phyloP scores from a whole-genome alignment of 2,113 vertebrate species.

The Cinclus mexicanus region DNA sequence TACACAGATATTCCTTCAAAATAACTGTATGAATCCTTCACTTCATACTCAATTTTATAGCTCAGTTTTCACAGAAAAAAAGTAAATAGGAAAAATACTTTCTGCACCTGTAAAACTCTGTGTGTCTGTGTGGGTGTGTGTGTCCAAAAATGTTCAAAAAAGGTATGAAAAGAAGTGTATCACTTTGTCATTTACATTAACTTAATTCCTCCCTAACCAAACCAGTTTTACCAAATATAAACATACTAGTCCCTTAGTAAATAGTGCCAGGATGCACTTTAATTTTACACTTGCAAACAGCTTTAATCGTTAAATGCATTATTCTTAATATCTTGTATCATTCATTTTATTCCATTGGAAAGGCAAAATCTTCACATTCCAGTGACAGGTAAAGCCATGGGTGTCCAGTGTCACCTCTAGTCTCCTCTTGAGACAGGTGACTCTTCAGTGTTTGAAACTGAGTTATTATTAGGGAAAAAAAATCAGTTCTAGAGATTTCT shows the following conservation, averaged over 20 bases:
- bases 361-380: neutral
- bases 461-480: neutral
- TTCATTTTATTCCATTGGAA: neutral
- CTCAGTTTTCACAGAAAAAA: neutral
- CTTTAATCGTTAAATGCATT: neutral
- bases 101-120: neutral
- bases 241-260: neutral
- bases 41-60: neutral
- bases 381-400: neutral
- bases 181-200: neutral
- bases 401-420: neutral
- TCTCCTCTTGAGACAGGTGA: neutral
- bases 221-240: neutral
- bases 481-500: neutral
- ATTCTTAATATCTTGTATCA: neutral
- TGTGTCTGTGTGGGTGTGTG: neutral
- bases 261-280: neutral
- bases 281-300: neutral
- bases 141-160: neutral
- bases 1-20: neutral
- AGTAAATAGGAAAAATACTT: neutral
- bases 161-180: neutral
- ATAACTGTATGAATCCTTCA: neutral
- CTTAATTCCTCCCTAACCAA: neutral
- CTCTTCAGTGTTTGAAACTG: neutral